Evolutionary conservation across 2,888 invertebrate species (phyloP).

Genomic region (Linhomoeus sp.): DNA sequence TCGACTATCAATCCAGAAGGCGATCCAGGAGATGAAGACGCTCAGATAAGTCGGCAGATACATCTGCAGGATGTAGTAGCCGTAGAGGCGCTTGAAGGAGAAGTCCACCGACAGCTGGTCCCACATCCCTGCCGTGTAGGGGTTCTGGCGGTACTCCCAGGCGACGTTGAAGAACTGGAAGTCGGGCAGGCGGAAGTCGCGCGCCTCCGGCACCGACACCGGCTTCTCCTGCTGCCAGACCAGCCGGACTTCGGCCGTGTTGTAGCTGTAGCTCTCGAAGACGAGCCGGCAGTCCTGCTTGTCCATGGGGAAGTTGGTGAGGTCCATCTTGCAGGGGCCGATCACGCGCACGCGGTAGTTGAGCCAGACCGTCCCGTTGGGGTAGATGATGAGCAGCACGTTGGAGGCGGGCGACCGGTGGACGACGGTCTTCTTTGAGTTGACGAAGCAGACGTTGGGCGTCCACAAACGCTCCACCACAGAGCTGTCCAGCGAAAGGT

Average conservation of each 20-base stretch:
- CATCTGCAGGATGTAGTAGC: constrained; percentile 1
- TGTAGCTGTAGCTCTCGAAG: constrained; percentile 24
- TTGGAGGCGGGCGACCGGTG: constrained; percentile 5
- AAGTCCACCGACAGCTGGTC: not conserved
- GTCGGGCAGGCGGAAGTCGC: not conserved
- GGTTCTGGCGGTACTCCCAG: not conserved
- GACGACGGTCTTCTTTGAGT: constrained; percentile 1
- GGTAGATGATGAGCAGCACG: constrained; percentile 5
- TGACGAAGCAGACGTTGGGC: constrained; percentile 4
- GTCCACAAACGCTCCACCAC: constrained; percentile 12
- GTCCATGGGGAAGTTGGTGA: constrained; percentile 22
- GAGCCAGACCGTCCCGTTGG: constrained; percentile 4
- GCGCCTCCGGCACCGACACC: not conserved
- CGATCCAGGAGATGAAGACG: constrained; percentile 2
- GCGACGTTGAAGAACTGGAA: not conserved
- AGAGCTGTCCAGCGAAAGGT: constrained; percentile 22
- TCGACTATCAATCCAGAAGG: constrained; percentile 2
- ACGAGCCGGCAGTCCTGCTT: constrained; percentile 16
- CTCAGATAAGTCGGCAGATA: constrained; percentile 2
- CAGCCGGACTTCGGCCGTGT: constrained; percentile 16
- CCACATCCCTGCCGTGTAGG: constrained; percentile 2
- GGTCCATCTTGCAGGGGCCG: constrained; percentile 20
- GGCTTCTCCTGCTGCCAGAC: not conserved
- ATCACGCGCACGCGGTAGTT: constrained; percentile 10
- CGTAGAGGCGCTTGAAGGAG: not conserved